A percentile compares a stretch with the other conserved stretches of the same genome.
These are phyloP conservation scores for Amiota communis DNA, from an alignment of 2,888 invertebrate genomes.

Conservation along the genomic window DNA sequence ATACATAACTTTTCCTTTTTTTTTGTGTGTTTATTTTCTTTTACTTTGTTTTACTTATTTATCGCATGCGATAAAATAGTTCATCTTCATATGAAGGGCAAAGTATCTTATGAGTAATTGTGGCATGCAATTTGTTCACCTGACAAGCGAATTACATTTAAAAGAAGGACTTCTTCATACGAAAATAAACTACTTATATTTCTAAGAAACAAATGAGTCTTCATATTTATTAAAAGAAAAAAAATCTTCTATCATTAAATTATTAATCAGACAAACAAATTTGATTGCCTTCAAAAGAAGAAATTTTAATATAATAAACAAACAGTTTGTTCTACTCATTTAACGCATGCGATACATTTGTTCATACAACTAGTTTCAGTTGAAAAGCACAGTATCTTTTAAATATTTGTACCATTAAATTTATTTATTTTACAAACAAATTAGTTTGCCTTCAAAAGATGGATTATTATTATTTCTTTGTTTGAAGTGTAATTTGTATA, in stretches of 20 bases:
- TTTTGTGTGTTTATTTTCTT: conserved; percentile 15
- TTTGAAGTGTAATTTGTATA: background rate
- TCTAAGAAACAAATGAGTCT: no score
- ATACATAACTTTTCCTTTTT: conserved; percentile 23
- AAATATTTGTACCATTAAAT: no score
- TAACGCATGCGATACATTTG: background rate
- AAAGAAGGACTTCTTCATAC: no score
- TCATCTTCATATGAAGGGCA: conserved; percentile 5
- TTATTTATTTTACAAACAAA: background rate
- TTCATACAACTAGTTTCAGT: background rate
- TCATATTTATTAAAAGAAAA: no score
- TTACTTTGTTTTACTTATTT: background rate
- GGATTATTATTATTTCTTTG: background rate
- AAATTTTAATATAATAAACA: background rate
- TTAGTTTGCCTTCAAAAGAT: background rate
- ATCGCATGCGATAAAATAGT: conserved; percentile 28
- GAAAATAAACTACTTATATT: no score
- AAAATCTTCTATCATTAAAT: no score
- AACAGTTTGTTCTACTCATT: background rate
- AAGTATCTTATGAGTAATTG: background rate
- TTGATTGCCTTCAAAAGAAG: no score
- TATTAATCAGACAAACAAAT: no score
- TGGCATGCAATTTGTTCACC: background rate
- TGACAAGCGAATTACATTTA: conserved; percentile 10
- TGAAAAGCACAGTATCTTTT: background rate